These are phyloP conservation scores for Homalodisca vitripennis DNA, from an alignment of 1,140 invertebrate species.

Conservation along the genomic window DNA sequence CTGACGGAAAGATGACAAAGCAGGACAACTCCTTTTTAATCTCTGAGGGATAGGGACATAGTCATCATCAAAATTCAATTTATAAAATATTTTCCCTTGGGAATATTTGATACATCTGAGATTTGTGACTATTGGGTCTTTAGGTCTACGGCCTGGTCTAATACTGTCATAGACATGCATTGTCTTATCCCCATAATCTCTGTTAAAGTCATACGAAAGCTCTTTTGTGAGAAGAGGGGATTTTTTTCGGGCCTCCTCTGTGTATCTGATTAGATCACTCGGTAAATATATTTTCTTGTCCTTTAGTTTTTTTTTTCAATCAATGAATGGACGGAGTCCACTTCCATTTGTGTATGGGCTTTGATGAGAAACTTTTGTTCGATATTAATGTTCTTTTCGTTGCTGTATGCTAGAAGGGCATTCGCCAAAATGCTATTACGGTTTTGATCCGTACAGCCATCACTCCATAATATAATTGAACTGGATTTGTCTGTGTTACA, in stretches of 20 bases:
- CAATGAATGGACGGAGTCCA: constrained; percentile 41
- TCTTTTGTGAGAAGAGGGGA: constrained; percentile 1
- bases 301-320: constrained; percentile 32
- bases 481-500: constrained; percentile 10
- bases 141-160: constrained; percentile 10
- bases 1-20: not conserved
- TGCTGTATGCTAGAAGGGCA: constrained; percentile 42
- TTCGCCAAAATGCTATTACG: constrained; percentile 45
- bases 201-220: constrained; percentile 20
- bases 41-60: not conserved
- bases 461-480: constrained; percentile 31
- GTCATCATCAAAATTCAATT: constrained; percentile 17
- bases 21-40: not conserved
- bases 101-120: constrained; percentile 7
- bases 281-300: constrained; percentile 9
- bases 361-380: constrained; percentile 45
- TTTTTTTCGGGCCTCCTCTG: constrained; percentile 17
- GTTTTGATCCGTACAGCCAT: constrained; percentile 47
- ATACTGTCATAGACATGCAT: constrained; percentile 14
- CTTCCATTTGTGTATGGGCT: constrained; percentile 47
- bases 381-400: constrained; percentile 39
- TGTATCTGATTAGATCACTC: constrained; percentile 6
- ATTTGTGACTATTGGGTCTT: constrained; percentile 18
- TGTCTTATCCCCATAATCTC: not conserved
- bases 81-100: not conserved